Evolutionary conservation across 1,140 invertebrate genomes (phyloP), one percentile per base, ranked within the genome.

Genomic region (Formica selysi): DNA sequence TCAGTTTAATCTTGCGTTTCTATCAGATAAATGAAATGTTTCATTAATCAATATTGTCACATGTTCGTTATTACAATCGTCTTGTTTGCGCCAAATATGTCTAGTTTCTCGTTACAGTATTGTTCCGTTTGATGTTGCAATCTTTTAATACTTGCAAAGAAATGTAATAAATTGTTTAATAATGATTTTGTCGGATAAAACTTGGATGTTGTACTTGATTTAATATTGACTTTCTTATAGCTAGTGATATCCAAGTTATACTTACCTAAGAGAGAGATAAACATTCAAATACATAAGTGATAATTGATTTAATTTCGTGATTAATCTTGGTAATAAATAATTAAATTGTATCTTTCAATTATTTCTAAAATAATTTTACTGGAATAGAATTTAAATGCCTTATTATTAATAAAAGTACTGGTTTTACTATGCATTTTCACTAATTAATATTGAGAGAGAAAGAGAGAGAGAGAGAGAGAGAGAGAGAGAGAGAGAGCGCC

Each of bases 21-120:
- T 74, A 13, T 86, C 41, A 32, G 4, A 65, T 64, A 26, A 86
- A 87, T 76, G 54, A 86, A 87, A 86, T 70, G 59, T 73, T 80
- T 8, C 29, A 70, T 88, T 68, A 70, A 81, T 86, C 76, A 67
- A 86, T 86, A 10, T 79, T 51, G 44, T 57, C 48, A 71, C 38
- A 38, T 26, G 65, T n/a, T 22, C 11, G 16, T 22, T 65, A 61
- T 73, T 48, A 83, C 26, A 54, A 16, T 0, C 16, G 26, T 36
- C 54, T 44, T 36, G 41, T 59, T 83, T 54, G 16, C 13, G 44
- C 6, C 54, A 38, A 32, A 61, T 32, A 62, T 10, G 7, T 29
- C 44, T 38, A 70, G n/a, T 86, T 73, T 44, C 57, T 41, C 67
- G 48, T 86, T 54, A 26, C 48, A 32, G 16, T 44, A 32, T 73